Base-by-base conservation (phyloP, 2,113 vertebrate genomes). In the Festucalex cinctus region DNA sequence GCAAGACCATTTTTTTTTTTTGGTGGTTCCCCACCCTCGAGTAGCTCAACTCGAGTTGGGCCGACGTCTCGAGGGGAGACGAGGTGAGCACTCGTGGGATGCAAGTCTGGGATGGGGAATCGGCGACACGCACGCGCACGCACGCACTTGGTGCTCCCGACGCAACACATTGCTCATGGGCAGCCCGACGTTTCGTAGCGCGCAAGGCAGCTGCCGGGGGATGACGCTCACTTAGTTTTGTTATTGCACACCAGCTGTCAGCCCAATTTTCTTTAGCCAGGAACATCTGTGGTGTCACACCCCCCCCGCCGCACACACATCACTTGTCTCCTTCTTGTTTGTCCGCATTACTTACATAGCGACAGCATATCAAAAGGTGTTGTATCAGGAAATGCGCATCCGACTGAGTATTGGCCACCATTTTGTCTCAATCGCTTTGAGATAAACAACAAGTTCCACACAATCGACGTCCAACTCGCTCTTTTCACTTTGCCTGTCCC, bases 211-310 rank as follows among this genome's bases (percentile, higher is more conserved):
- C 75, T 78, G 73, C 63, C 54, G 8, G 66, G 65, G 61, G 75
- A 41, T 63, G 73, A 74, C 68, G 66, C 77, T 83, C 70, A 44
- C 63, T 79, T 81, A 78, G 66, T 64, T 75, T 66, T 69, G 67
- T 73, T 73, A 73, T 83, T 77, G 65, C 69, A 76, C 71, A 77
- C 70, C 87, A 86, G 81, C 70, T 81, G 81, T 76, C 70, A 66
- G 54, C 56, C 49, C 62, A 66, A 68, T 85, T 80, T 65, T 20
- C 28, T 49, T 65, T 14, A 65, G 44, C 63, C n/a, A 28, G 53
- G 37, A 44, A 82, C 86, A 85, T 84, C 75, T 87, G 75, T 66
- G 75, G 32, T 44, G 57, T 37, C 56, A 62, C 28, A 32, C 28
- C 28, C 28, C 28, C 28, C 28, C 53, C 9, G 24, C 44, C 49